A percentile compares a stretch with the other conserved stretches of the same genome.
Evolutionary conservation across 2,888 invertebrate species (phyloP).

Genomic region (Chironomus tentans): DNA sequence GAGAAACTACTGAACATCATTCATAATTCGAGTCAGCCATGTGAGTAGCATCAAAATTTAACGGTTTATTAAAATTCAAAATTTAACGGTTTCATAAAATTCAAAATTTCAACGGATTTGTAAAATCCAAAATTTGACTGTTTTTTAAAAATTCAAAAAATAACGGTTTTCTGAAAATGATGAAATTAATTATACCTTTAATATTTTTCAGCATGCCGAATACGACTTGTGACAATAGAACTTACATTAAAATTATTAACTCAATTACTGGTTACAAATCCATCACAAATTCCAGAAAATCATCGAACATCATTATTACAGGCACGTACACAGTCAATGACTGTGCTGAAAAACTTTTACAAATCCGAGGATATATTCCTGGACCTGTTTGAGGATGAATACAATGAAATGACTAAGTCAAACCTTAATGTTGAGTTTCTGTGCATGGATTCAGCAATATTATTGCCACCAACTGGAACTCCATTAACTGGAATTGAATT

Average conservation of each 20-base stretch:
- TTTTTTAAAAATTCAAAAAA: no score
- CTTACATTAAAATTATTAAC: slow-evolving; percentile 72
- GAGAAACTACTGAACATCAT: slow-evolving; percentile 78
- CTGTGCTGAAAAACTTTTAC: slow-evolving; percentile 81
- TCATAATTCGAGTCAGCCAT: slow-evolving; percentile 73
- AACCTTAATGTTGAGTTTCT: slow-evolving; percentile 87
- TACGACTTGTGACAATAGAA: slow-evolving; percentile 87
- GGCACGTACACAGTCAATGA: slow-evolving; percentile 71
- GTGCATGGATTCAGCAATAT: slow-evolving; percentile 91
- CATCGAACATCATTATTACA: slow-evolving; percentile 53
- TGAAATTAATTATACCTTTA: no score
- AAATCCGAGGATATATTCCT: slow-evolving; percentile 97
- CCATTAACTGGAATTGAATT: slow-evolving; percentile 94
- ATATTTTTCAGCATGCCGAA: slow-evolving; percentile 57
- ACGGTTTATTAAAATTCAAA: not conserved
- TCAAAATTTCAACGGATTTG: slow-evolving; percentile 7
- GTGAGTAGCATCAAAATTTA: slow-evolving; percentile 47
- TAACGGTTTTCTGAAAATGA: not conserved
- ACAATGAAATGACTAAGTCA: slow-evolving; percentile 81
- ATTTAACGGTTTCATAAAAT: no score
- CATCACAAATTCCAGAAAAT: slow-evolving; percentile 41
- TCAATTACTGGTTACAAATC: slow-evolving; percentile 41
- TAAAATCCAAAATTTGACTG: no score
- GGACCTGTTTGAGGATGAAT: slow-evolving; percentile 98
- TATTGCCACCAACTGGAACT: slow-evolving; percentile 90